Conservation (phyloP, 2,113 vertebrate genomes). For the Mormyrus iriodes region DNA sequence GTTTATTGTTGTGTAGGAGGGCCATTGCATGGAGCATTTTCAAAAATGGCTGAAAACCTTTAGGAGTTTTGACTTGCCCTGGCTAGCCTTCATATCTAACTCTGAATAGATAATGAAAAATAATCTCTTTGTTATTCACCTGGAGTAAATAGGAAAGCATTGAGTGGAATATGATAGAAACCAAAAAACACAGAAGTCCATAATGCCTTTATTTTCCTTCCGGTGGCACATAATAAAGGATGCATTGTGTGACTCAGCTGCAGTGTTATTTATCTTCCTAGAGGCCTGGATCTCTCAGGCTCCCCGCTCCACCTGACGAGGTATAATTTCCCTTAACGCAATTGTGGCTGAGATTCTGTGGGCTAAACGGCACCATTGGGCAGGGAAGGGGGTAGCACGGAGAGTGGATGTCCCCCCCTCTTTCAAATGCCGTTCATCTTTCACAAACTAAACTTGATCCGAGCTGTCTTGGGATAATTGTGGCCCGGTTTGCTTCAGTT, state of each 20-base stretch:
- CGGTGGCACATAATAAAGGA: not conserved
- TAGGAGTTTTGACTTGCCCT: not conserved
- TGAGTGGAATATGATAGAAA: not conserved
- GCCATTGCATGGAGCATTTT: not conserved
- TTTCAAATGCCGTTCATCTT: not conserved
- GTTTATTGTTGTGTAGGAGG: not conserved
- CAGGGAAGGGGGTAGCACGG: not conserved
- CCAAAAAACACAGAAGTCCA: not conserved
- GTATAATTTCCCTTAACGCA: slow-evolving; percentile 7
- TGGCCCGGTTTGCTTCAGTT: not conserved
- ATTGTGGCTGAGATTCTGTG: not conserved
- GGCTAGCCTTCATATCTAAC: not conserved
- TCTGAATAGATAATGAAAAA: not conserved
- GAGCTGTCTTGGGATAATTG: not conserved
- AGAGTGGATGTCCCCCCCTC: not conserved
- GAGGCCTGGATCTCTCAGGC: not conserved
- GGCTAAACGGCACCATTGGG: not conserved
- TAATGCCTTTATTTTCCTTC: not conserved
- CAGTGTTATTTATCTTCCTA: not conserved
- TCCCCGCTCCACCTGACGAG: not conserved
- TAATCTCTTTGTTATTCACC: not conserved
- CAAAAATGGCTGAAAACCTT: not conserved
- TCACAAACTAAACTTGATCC: not conserved
- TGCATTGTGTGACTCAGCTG: slow-evolving; percentile 8
- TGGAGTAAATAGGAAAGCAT: not conserved